Evolutionary conservation across 2,888 invertebrate species (phyloP).

Genomic region (Sarcophaga variegata): DNA sequence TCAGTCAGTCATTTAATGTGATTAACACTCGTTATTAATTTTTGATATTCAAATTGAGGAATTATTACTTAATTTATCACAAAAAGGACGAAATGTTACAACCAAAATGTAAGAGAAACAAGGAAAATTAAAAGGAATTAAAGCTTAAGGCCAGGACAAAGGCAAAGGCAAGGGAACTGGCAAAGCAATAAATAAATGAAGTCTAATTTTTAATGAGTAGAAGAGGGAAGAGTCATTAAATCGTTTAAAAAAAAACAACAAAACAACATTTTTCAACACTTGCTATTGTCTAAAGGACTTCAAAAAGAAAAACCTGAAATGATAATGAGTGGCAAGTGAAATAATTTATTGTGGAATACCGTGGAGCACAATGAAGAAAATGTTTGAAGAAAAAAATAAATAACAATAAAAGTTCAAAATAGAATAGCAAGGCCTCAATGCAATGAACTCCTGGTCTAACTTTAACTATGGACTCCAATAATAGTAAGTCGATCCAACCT

Average conservation of each 20-base stretch:
- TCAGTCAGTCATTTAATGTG: slow-evolving; percentile 4
- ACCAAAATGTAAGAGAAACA: neutral
- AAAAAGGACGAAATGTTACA: neutral
- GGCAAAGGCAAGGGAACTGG: neutral
- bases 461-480: too few relatives aligned
- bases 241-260: neutral
- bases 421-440: too few relatives aligned
- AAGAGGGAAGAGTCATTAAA: slow-evolving; percentile 1
- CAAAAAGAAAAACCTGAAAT: too few relatives aligned
- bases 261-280: slow-evolving; percentile 15
- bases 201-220: too few relatives aligned
- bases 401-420: too few relatives aligned
- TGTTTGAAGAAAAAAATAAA: neutral
- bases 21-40: slow-evolving; percentile 29
- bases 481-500: too few relatives aligned
- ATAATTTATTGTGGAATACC: neutral
- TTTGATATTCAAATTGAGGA: slow-evolving; percentile 34
- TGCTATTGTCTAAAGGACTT: too few relatives aligned
- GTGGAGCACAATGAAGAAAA: neutral
- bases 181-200: too few relatives aligned
- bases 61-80: slow-evolving; percentile 38
- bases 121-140: neutral
- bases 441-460: too few relatives aligned
- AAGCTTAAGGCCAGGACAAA: neutral
- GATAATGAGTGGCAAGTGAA: too few relatives aligned